Base-by-base conservation (phyloP, 2,113 vertebrate genomes). In the Cyprinodon variegatus region DNA sequence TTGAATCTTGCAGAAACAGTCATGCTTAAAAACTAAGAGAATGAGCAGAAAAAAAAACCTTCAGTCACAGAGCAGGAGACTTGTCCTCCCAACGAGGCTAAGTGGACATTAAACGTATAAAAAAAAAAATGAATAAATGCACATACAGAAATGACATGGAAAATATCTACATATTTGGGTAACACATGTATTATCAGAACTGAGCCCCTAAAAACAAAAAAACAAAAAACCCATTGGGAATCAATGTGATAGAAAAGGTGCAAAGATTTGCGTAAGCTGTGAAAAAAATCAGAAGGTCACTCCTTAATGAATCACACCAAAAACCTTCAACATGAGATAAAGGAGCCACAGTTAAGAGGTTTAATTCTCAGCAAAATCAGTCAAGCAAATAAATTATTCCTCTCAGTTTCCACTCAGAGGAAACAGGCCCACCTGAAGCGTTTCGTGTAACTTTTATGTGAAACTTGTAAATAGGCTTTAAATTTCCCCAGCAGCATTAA, bases 1-100 rank as follows among this genome's bases (percentile, higher is more conserved):
- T 83, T 46, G 38, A 91, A 88, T 91, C 77, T 76, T 61, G 39
- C 72, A 68, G 77, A 72, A 70, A 77, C 72, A 80, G 78, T 78
- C 89, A 78, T 81, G 48, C 67, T 29, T 62, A 81, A 74, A 73
- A 73, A 77, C 76, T 60, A 73, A 79, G 39, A 68, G 66, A 22
- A 38, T 14, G 38, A 8, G 13, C 62, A 40, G 38, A 20, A 64
- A 11, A 70, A 65, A n/a, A 68, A 41, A 22, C 14, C 43, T 82
- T 14, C 36, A 0, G 46, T 72, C 72, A 39, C 63, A 39, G 11
- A 17, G 38, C 14, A 50, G 6, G 13, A 65, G 4, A 64, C 6
- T 57, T 0, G 6, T 6, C 10, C 50, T 57, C 15, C 50, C 8
- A 8, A 53, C 17, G 2, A 8, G 14, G 2, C 48, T 6, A 50